Conservation (phyloP, 2,888 invertebrate species). For the Caenorhabditis sp. region DNA sequence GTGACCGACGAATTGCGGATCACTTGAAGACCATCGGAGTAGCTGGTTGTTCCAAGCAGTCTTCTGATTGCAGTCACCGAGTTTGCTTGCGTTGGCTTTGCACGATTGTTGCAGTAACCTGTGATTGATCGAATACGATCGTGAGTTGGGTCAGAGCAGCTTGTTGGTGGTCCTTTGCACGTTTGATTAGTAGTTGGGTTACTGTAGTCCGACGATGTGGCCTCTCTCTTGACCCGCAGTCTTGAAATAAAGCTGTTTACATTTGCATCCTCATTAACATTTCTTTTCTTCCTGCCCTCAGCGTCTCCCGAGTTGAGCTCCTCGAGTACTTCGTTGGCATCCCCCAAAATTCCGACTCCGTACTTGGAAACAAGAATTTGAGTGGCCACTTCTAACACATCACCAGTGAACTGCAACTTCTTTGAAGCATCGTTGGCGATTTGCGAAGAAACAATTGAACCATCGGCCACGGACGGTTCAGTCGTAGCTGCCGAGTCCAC, state of each 20-base stretch:
- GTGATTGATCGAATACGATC: constrained; percentile 81
- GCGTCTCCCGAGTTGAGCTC: constrained; percentile 9
- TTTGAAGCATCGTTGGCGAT: constrained; percentile 44
- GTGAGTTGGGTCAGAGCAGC: constrained; percentile 36
- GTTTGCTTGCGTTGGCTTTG: constrained; percentile 87
- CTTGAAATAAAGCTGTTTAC: not conserved
- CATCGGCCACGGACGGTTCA: constrained; percentile 39
- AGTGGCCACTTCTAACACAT: constrained; percentile 49
- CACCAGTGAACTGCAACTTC: constrained; percentile 44
- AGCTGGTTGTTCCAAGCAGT: constrained; percentile 86
- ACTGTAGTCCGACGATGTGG: constrained; percentile 7
- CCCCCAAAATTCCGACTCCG: constrained; percentile 30
- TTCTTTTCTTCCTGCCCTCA: constrained; percentile 27
- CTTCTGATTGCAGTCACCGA: constrained; percentile 88
- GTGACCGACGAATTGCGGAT: constrained; percentile 29
- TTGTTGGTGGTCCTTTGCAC: constrained; percentile 39
- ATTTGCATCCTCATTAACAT: not conserved
- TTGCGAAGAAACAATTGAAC: constrained; percentile 45
- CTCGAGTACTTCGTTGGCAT: constrained; percentile 43
- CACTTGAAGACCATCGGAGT: constrained; percentile 80
- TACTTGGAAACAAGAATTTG: constrained; percentile 45
- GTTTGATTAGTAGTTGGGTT: constrained; percentile 12
- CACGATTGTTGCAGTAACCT: constrained; percentile 89
- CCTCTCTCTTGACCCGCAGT: constrained; percentile 14
- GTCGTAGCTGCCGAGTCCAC: constrained; percentile 4